Percentiles rank a stretch among this genome's conserved stretches.
phyloP scores from a whole-genome alignment of 92 coral and sea anemone species.

The Meandrina meandrites region DNA sequence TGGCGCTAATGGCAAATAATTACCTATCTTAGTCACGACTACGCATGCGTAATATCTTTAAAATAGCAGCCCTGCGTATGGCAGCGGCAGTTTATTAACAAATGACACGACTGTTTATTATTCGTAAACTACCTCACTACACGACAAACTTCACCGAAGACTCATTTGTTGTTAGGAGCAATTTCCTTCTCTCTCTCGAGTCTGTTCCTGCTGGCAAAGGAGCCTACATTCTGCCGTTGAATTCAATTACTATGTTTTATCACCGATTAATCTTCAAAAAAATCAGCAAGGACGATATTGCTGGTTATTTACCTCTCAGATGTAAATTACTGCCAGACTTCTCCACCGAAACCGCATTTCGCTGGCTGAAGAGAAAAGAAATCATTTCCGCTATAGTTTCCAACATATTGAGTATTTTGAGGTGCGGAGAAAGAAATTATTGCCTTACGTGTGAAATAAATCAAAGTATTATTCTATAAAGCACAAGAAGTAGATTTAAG shows the following conservation, averaged over 20 bases:
- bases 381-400: background rate
- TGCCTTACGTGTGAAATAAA: background rate
- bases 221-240: background rate
- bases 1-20: constrained; percentile 6
- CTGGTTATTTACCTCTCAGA: constrained; percentile 1
- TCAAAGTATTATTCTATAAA: background rate
- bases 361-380: background rate
- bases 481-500: background rate
- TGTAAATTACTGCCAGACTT: background rate
- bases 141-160: constrained; percentile 1
- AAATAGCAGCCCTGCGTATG: background rate
- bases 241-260: background rate
- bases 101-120: constrained; percentile 8
- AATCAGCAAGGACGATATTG: background rate
- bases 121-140: background rate
- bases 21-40: background rate
- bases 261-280: background rate
- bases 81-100: background rate
- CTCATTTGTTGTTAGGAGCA: background rate
- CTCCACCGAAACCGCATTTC: background rate
- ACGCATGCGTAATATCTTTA: constrained; percentile 31
- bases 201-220: background rate
- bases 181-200: background rate
- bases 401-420: background rate
- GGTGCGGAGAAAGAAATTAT: background rate